These are phyloP conservation scores for Parthenolecanium corni DNA, from an alignment of 2,888 invertebrate genomes.

Conservation along the genomic window DNA sequence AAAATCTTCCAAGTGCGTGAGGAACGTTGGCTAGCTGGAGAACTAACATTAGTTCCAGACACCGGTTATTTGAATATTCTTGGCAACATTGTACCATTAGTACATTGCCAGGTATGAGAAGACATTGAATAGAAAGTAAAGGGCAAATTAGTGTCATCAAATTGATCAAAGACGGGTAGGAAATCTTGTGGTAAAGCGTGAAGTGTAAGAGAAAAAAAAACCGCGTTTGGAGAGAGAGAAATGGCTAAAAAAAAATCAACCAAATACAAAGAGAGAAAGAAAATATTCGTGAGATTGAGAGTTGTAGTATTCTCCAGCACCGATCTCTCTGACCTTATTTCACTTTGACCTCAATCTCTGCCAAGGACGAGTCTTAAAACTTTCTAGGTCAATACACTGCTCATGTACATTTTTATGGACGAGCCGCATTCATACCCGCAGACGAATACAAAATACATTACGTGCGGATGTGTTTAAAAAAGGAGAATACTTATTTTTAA, in stretches of 20 bases:
- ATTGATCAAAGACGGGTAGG: constrained; percentile 15
- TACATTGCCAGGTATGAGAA: background rate
- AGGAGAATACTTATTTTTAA: too few relatives aligned
- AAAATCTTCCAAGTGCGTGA: too few relatives aligned
- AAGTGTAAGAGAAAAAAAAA: constrained; percentile 9
- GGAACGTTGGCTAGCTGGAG: too few relatives aligned
- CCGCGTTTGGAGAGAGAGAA: background rate
- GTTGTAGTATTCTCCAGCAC: constrained; percentile 19
- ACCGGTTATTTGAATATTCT: too few relatives aligned
- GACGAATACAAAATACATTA: background rate
- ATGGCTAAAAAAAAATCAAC: background rate
- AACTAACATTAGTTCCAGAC: too few relatives aligned
- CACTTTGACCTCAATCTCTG: constrained; percentile 28
- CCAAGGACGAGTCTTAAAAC: constrained; percentile 27
- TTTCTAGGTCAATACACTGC: constrained; percentile 29
- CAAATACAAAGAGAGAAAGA: constrained; percentile 18
- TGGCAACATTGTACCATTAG: too few relatives aligned
- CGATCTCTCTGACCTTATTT: constrained; percentile 29
- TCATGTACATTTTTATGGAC: constrained; percentile 8
- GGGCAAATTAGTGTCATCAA: constrained; percentile 25
- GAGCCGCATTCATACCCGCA: background rate
- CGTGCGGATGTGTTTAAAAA: too few relatives aligned
- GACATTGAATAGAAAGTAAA: constrained; percentile 26
- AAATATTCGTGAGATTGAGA: constrained; percentile 24
- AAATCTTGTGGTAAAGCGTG: constrained; percentile 8